Percentiles rank a stretch among this genome's conserved stretches.
phyloP scores from a whole-genome alignment of 1,140 invertebrate species.

The Brachionus paranguensis region DNA sequence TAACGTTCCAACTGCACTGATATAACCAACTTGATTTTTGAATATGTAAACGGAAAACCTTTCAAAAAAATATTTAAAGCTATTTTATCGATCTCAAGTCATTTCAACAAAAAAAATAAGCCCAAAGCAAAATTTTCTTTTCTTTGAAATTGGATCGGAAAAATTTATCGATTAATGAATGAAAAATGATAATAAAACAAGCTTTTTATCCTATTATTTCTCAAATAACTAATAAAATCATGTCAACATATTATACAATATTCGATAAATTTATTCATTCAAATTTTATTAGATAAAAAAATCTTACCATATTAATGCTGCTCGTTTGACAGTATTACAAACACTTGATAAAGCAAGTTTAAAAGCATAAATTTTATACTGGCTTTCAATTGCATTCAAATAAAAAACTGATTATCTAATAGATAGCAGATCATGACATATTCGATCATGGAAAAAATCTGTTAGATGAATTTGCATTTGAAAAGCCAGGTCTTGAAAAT shows the following conservation, averaged over 20 bases:
- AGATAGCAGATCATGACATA: not conserved
- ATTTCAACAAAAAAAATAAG: not conserved
- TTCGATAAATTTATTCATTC: slow-evolving; percentile 7
- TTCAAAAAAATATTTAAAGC: not conserved
- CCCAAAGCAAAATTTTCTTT: not conserved
- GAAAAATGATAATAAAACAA: not conserved
- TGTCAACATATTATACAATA: not conserved
- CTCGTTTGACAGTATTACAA: slow-evolving; percentile 75
- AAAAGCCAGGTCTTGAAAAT: not conserved
- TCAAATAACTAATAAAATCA: not conserved
- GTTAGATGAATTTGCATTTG: slow-evolving; percentile 35
- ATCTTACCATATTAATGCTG: slow-evolving; percentile 66
- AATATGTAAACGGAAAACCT: slow-evolving; percentile 71
- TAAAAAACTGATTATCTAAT: not conserved
- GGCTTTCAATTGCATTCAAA: slow-evolving; percentile 31
- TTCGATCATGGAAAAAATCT: not conserved
- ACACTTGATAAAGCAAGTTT: slow-evolving; percentile 60
- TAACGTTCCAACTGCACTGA: slow-evolving; percentile 69
- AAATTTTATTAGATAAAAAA: not conserved
- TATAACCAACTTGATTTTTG: slow-evolving; percentile 69
- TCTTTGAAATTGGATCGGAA: not conserved
- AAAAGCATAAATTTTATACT: slow-evolving; percentile 10
- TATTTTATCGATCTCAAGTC: not conserved
- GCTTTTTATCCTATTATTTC: not conserved
- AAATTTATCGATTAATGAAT: not conserved